These are phyloP conservation scores for Phytoseiulus persimilis DNA, from an alignment of 2,888 invertebrate species.

Conservation along the genomic window DNA sequence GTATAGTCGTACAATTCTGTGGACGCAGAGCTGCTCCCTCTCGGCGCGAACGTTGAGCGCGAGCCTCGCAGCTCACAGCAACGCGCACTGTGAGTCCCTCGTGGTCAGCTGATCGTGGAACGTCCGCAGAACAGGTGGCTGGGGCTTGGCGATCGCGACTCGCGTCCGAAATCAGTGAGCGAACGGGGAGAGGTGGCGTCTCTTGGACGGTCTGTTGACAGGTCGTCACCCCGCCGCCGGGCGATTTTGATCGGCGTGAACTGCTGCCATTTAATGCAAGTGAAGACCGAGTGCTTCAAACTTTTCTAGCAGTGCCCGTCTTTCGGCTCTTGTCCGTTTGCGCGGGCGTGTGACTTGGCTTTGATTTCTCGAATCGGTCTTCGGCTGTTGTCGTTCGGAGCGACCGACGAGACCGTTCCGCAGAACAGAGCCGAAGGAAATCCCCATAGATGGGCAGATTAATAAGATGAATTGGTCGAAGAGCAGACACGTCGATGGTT, in stretches of 20 bases:
- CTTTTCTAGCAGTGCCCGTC: not conserved
- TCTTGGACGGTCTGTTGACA: not conserved
- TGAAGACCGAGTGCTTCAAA: not conserved
- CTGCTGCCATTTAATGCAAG: not conserved
- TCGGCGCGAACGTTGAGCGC: too few species aligned
- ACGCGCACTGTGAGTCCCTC: too few species aligned
- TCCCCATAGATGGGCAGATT: constrained; percentile 5
- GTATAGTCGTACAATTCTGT: not conserved
- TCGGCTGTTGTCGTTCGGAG: not conserved
- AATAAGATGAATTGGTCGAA: not conserved
- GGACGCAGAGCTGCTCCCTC: not conserved
- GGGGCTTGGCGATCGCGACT: not conserved
- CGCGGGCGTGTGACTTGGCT: not conserved
- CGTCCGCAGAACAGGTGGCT: not conserved
- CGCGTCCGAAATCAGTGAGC: not conserved
- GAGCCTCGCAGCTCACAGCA: too few species aligned
- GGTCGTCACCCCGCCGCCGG: not conserved
- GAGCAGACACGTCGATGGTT: not conserved
- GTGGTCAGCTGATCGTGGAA: not conserved
- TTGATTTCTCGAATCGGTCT: not conserved
- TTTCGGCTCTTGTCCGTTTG: not conserved
- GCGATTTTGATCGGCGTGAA: not conserved
- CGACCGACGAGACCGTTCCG: not conserved
- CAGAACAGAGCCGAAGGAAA: not conserved
- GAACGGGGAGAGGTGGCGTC: not conserved